Percentiles rank a stretch among this genome's conserved stretches.
phyloP scores from a whole-genome alignment of 2,113 vertebrate genomes.

The Condylura cristata region DNA sequence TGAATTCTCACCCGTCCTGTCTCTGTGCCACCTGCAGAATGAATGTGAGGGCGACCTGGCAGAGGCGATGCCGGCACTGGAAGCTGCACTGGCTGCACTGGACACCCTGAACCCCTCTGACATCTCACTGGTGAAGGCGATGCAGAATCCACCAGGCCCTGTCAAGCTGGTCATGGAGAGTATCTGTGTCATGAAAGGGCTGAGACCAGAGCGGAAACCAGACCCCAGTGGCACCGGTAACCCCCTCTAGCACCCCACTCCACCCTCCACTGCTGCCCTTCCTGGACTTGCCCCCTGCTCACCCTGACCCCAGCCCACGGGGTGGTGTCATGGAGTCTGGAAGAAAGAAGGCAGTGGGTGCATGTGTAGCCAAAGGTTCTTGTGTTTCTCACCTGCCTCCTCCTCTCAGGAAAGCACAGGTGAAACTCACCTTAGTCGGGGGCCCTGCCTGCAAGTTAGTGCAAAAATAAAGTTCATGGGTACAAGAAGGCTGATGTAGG shows the following conservation, averaged over 20 bases:
- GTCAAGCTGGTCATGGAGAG: slow-evolving; percentile 98
- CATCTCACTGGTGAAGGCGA: slow-evolving; percentile 94
- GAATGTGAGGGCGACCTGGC: slow-evolving; percentile 96
- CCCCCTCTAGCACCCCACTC: not conserved
- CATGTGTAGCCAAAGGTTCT: not conserved
- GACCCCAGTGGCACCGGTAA: slow-evolving; percentile 93
- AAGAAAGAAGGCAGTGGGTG: not conserved
- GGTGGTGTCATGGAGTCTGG: not conserved
- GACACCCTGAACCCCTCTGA: slow-evolving; percentile 94
- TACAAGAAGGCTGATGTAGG: not conserved
- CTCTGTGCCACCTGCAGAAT: slow-evolving; percentile 83
- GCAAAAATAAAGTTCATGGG: not conserved
- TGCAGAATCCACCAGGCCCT: slow-evolving; percentile 93
- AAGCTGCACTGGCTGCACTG: slow-evolving; percentile 91
- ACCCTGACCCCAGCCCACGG: rapidly evolving
- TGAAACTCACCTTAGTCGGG: not conserved
- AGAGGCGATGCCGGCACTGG: slow-evolving; percentile 93
- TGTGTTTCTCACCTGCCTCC: not conserved
- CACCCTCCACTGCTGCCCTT: not conserved
- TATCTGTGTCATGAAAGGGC: slow-evolving; percentile 94
- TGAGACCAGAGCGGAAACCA: slow-evolving; percentile 93
- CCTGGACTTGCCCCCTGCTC: not conserved
- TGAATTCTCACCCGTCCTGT: not conserved
- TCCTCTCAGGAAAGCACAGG: not conserved
- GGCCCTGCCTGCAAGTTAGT: not conserved